Base-by-base conservation (phyloP, 2,888 invertebrate species). In the Autographa pulchrina region DNA sequence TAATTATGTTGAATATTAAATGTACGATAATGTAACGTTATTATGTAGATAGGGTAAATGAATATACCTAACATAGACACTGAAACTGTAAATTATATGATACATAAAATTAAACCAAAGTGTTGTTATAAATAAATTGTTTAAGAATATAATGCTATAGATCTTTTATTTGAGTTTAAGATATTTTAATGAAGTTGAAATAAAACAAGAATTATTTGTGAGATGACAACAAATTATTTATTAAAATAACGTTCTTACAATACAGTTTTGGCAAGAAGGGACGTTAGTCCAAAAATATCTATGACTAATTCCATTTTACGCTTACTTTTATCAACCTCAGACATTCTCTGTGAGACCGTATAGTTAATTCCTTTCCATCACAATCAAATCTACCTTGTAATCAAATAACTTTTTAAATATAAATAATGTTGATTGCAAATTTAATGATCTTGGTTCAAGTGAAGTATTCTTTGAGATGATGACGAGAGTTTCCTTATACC, bases 51-150 rank as follows among this genome's bases (percentile, higher is more conserved):
- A 75, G 70, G 63, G 70, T 66, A 68, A 66, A 43, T 77, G 68
- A 74, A 64, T 70, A 70, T 68, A 72, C 48, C 48, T 48, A 48
- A 73, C 68, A 62, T 79, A 78, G 70, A 78, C 69, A 77, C 74
- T 85, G 85, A 84, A 85, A 76, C 84, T 91, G 87, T 93, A 91
- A 91, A 92, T 92, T 90, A 90, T 83, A 78, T 63, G 72, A 76
- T 83, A 85, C 89, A 86, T 90, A 89, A 89, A 90, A 91, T 89
- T 91, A 92, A 94, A 94, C 94, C 94, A 94, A 94, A 94, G 94
- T 92, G 92, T 91, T 92, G 90, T 91, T 91, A 91, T 88, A 85
- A 92, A 86, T 88, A 87, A 88, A 87, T 76, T 85, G 77, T 86
- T 84, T 83, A 84, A 86, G 78, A 83, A 78, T 75, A 75, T 74